phyloP scores from a whole-genome alignment of 2,888 invertebrate genomes.

The Amblyjoppa fuscipennis region DNA sequence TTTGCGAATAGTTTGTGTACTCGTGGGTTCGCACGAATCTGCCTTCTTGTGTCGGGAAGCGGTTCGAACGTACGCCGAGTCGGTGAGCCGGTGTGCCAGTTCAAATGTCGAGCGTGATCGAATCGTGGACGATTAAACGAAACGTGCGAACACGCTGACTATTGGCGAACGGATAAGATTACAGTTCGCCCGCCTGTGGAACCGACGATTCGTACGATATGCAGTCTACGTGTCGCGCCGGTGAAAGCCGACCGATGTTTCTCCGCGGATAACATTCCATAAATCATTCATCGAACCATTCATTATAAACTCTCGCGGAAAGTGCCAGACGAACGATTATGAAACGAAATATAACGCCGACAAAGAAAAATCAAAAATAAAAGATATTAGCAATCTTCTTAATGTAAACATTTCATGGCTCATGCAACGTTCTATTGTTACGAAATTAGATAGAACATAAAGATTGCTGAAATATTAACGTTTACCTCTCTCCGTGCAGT shows the following conservation, averaged over 20 bases:
- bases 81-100: constrained; percentile 10
- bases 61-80: neutral
- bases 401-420: too few species aligned
- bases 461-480: too few species aligned
- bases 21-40: neutral
- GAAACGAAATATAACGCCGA: neutral
- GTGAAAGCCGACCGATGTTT: constrained; percentile 27
- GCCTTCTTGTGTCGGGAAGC: neutral
- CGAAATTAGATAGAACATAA: too few species aligned
- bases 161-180: constrained; percentile 9
- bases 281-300: constrained; percentile 35
- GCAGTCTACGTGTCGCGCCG: neutral
- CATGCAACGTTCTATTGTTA: too few species aligned
- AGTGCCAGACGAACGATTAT: constrained; percentile 9
- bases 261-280: constrained; percentile 17
- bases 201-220: neutral
- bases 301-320: constrained; percentile 3
- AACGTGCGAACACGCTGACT: constrained; percentile 22
- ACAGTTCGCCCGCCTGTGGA: neutral
- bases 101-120: constrained; percentile 60
- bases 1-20: constrained; percentile 8
- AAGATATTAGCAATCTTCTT: too few species aligned
- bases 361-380: too few species aligned
- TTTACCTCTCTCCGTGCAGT: too few species aligned
- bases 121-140: constrained; percentile 36